A percentile compares a stretch with the other conserved stretches of the same genome.
Conservation (phyloP, 2,888 invertebrate genomes). For the Microplitis manilae region DNA sequence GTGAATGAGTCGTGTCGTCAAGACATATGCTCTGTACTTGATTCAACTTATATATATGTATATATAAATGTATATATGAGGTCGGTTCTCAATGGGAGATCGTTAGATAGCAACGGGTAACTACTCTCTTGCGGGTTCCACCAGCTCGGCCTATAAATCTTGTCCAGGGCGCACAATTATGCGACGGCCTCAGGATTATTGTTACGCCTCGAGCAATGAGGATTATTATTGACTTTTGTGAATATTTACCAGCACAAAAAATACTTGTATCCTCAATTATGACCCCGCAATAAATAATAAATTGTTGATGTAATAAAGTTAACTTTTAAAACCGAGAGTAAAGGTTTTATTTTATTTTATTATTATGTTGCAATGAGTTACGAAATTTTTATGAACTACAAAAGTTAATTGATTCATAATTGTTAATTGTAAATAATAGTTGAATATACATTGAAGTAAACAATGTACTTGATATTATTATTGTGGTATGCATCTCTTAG, state of each 20-base stretch:
- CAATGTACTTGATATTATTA: constrained; percentile 24
- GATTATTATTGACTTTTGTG: constrained; percentile 15
- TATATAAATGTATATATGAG: not conserved
- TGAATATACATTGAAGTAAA: constrained; percentile 10
- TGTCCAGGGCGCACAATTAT: constrained; percentile 16
- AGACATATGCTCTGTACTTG: not conserved
- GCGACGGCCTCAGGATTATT: constrained; percentile 17
- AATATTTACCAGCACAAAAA: not conserved
- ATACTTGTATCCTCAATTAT: not conserved
- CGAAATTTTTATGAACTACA: too few relatives aligned
- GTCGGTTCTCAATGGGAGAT: constrained; percentile 20
- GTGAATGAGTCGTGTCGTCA: constrained; percentile 17
- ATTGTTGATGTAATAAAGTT: not conserved
- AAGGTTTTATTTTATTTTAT: too few relatives aligned
- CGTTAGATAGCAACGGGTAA: constrained; percentile 16
- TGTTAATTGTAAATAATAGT: not conserved
- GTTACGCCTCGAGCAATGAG: constrained; percentile 9
- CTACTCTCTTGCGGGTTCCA: constrained; percentile 7
- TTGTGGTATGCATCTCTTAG: constrained; percentile 50
- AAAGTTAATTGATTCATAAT: not conserved
- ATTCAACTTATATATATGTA: constrained; percentile 1
- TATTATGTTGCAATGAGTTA: too few relatives aligned
- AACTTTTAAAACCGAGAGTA: too few relatives aligned
- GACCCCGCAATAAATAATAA: not conserved
- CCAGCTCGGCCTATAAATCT: constrained; percentile 17